These are phyloP conservation scores for Amyelois transitella DNA, from an alignment of 1,140 invertebrate genomes.

Conservation along the genomic window DNA sequence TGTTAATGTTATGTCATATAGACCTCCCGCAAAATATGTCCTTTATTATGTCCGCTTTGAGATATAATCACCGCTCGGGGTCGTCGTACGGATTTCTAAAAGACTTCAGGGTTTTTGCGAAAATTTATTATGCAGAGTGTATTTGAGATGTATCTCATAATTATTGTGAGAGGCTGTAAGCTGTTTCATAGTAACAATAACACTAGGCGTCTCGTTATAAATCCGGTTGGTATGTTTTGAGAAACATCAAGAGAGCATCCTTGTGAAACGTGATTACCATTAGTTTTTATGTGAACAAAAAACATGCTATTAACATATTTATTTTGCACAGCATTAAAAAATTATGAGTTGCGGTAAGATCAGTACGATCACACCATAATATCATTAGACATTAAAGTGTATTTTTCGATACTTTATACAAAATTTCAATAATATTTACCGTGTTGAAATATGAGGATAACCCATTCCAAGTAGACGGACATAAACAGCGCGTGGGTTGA, in stretches of 20 bases:
- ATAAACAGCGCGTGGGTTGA: constrained; percentile 14
- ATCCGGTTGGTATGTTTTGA: background rate
- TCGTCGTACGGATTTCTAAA: constrained; percentile 17
- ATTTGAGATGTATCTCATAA: constrained; percentile 11
- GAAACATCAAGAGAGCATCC: background rate
- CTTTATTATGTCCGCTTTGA: constrained; percentile 19
- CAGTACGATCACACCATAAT: background rate
- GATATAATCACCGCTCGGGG: constrained; percentile 27
- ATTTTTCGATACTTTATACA: background rate
- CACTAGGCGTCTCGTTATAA: background rate
- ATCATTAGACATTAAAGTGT: background rate
- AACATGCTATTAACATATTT: background rate
- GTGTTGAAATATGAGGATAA: background rate
- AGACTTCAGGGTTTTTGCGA: constrained; percentile 10
- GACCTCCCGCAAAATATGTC: constrained; percentile 18
- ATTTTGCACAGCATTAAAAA: background rate
- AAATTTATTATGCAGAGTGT: constrained; percentile 14
- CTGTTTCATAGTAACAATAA: constrained; percentile 2
- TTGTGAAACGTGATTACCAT: background rate
- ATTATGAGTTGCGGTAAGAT: background rate
- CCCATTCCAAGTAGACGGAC: background rate
- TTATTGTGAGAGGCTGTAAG: background rate
- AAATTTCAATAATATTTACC: background rate
- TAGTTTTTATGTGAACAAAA: background rate
- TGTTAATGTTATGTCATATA: constrained; percentile 16